A percentile compares a stretch with the other conserved stretches of the same genome.
Conservation (phyloP, 1,140 invertebrate species). For the Tetragonula clypearis region DNA sequence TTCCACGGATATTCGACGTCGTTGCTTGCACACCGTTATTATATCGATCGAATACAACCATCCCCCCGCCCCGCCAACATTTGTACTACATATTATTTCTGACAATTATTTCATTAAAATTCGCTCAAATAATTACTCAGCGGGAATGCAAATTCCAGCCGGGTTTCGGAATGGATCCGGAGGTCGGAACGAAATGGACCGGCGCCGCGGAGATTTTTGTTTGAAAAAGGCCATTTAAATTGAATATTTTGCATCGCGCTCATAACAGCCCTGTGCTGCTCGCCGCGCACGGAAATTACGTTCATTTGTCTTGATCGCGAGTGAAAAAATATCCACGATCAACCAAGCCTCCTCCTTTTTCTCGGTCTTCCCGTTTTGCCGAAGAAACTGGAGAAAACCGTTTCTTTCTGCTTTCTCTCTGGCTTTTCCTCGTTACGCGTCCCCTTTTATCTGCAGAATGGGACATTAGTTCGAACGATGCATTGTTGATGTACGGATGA, state of each 20-base stretch:
- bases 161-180: neutral
- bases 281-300: neutral
- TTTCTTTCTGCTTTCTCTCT: neutral
- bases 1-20: conserved; percentile 11
- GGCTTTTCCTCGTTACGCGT: neutral
- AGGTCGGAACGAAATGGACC: neutral
- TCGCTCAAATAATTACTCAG: conserved; percentile 41
- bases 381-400: neutral
- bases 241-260: neutral
- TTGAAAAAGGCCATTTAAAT: conserved; percentile 13
- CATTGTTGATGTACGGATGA: neutral
- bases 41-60: conserved; percentile 4
- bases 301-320: neutral
- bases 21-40: neutral
- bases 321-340: neutral
- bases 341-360: neutral
- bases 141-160: conserved; percentile 16
- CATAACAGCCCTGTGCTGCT: neutral
- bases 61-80: neutral
- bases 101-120: conserved; percentile 49
- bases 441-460: neutral
- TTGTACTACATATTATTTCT: conserved; percentile 48
- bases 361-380: neutral
- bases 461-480: neutral
- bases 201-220: neutral